Base-by-base conservation (phyloP, 2,888 invertebrate genomes). In the Hanleya hanleyi region DNA sequence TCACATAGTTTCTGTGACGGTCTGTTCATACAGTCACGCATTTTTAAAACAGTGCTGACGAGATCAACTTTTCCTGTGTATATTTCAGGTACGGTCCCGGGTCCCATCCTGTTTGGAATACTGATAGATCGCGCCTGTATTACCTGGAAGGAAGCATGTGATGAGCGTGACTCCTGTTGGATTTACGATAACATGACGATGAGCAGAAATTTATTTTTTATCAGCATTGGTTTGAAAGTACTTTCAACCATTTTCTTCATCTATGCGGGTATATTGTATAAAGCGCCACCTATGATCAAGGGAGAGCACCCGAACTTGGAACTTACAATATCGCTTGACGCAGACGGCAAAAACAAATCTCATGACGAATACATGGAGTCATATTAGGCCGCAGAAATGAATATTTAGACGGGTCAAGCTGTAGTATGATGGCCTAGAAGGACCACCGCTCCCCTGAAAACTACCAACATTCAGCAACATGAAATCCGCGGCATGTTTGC, bases 41-140 rank as follows among this genome's bases (percentile, higher is more conserved):
- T n/a, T n/a, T n/a, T n/a, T 65, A 9, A 32, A 12, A 57, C 9
- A 57, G 9, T 41, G n/a, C 12, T 41, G n/a, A 41, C 12, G 12
- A 41, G 47, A 12, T 41, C 22, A n/a, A 18, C 18, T 57, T 18
- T 57, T 9, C 26, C 9, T 57, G 22, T 12, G 15, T 15, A 9
- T 9, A 18, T 65, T 66, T 22, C 62, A 77, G 77, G 76, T 4
- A 71, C 71, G 3, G 50, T 94, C 77, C 94, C 94, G 0, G 94
- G 93, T 4, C 94, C 94, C 0, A 93, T 94, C 71, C 89, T 94
- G 64, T 95, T 94, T 84, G 94, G 94, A 0, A 92, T 93, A n/a
- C 92, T 94, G 68, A 93, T 95, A 92, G 94, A 94, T 85, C 92
- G 92, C 6, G 92, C 94, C 0, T 94, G 94, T 77, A 83, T 94